These are phyloP conservation scores for Cephalotes varians DNA, from an alignment of 2,888 invertebrate species.

Conservation along the genomic window DNA sequence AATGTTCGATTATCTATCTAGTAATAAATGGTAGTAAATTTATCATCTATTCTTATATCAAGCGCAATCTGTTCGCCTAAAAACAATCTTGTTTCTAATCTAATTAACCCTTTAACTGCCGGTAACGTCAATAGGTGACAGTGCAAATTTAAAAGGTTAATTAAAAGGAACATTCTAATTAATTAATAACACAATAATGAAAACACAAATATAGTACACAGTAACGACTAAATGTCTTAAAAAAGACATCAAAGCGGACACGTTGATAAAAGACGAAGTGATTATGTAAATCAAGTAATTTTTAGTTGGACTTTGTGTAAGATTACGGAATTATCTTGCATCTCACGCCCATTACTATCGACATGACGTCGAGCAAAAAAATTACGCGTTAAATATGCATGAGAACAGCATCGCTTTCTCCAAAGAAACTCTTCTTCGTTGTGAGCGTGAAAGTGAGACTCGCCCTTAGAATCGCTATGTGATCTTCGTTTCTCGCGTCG, in stretches of 20 bases:
- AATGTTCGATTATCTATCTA: not conserved
- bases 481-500: slow-evolving; percentile 12
- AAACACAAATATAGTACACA: not conserved
- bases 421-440: slow-evolving; percentile 9
- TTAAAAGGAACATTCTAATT: not conserved
- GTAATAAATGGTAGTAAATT: not conserved
- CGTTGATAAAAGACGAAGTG: not conserved
- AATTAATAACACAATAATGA: not conserved
- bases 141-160: too few species aligned
- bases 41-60: not conserved
- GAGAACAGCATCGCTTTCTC: slow-evolving; percentile 45
- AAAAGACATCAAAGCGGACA: not conserved
- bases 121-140: too few species aligned
- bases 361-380: slow-evolving; percentile 8
- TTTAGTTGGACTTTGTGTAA: slow-evolving; percentile 26
- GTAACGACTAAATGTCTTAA: not conserved
- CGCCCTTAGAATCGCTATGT: slow-evolving; percentile 40
- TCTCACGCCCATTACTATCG: slow-evolving; percentile 35
- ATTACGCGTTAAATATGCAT: slow-evolving; percentile 27
- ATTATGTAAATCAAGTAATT: not conserved
- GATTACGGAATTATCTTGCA: slow-evolving; percentile 5
- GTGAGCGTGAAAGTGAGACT: slow-evolving; percentile 41
- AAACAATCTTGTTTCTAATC: not conserved
- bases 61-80: not conserved
- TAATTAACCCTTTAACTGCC: too few species aligned